These are phyloP conservation scores for Ptiloglossa arizonensis DNA, from an alignment of 1,140 invertebrate species.

Conservation along the genomic window DNA sequence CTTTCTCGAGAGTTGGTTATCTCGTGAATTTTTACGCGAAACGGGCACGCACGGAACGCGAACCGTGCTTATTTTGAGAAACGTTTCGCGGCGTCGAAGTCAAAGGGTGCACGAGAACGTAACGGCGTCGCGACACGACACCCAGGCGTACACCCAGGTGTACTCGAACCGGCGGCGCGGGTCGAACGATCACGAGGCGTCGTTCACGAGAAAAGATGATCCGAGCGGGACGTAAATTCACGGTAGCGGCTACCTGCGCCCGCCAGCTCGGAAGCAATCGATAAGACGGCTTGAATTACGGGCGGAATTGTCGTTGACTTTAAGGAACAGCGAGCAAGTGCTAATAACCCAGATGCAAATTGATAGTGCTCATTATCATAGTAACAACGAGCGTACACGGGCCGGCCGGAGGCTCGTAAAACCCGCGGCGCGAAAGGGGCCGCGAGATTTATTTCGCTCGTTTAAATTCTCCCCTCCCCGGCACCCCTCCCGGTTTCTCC, in stretches of 20 bases:
- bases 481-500: too few species aligned
- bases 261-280: slow-evolving; percentile 35
- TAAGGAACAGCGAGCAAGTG: slow-evolving; percentile 22
- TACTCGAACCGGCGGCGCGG: neutral
- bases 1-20: too few species aligned
- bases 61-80: too few species aligned
- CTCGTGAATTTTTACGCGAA: too few species aligned
- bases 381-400: slow-evolving; percentile 18
- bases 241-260: slow-evolving; percentile 11
- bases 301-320: slow-evolving; percentile 44
- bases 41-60: too few species aligned
- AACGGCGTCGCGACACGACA: neutral
- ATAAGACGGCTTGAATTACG: slow-evolving; percentile 45
- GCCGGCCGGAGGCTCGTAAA: slow-evolving; percentile 27
- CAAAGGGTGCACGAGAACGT: neutral
- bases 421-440: slow-evolving; percentile 23
- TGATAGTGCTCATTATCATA: slow-evolving; percentile 55
- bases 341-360: slow-evolving; percentile 53
- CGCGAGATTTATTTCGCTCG: slow-evolving; percentile 52
- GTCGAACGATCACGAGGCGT: neutral
- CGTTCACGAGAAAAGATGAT: slow-evolving; percentile 37
- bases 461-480: slow-evolving; percentile 50
- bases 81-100: too few species aligned
- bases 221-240: slow-evolving; percentile 16
- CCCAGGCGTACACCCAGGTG: neutral